Evolutionary conservation across 2,888 invertebrate species (phyloP).

Genomic region (Chironomus tentans): DNA sequence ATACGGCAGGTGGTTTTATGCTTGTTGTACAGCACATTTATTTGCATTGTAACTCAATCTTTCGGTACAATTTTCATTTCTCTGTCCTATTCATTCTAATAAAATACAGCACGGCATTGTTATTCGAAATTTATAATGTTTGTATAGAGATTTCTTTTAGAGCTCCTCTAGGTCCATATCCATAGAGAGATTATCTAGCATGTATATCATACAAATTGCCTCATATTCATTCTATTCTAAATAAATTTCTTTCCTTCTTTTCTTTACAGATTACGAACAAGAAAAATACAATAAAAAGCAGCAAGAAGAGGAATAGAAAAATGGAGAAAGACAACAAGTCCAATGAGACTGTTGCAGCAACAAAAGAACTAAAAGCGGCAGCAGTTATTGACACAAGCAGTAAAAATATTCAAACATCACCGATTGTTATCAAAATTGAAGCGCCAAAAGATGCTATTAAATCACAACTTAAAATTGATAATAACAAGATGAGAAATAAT

Average conservation of each 20-base stretch:
- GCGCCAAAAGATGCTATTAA: conserved; percentile 10
- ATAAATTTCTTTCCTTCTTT: background rate
- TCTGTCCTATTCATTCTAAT: too few relatives aligned
- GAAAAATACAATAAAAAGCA: background rate
- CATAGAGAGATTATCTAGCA: background rate
- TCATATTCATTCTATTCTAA: background rate
- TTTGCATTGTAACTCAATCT: conserved; percentile 26
- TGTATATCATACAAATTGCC: conserved; percentile 10
- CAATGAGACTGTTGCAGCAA: background rate
- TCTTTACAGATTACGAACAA: conserved; percentile 15
- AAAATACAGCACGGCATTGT: background rate
- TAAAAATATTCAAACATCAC: conserved; percentile 3
- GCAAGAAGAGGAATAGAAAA: background rate
- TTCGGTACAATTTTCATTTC: conserved; percentile 1
- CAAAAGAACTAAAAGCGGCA: background rate
- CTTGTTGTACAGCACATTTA: conserved; percentile 10
- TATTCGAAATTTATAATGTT: background rate
- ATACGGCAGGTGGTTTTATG: conserved; percentile 21
- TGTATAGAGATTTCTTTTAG: too few relatives aligned
- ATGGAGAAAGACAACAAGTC: conserved; percentile 9
- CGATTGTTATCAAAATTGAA: conserved; percentile 24
- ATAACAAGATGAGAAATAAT: background rate
- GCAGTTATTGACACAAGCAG: background rate
- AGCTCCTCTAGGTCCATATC: background rate
- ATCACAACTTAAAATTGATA: background rate